phyloP scores from a whole-genome alignment of 2,797 vertebrate genomes.

The Cottoperca gobio region DNA sequence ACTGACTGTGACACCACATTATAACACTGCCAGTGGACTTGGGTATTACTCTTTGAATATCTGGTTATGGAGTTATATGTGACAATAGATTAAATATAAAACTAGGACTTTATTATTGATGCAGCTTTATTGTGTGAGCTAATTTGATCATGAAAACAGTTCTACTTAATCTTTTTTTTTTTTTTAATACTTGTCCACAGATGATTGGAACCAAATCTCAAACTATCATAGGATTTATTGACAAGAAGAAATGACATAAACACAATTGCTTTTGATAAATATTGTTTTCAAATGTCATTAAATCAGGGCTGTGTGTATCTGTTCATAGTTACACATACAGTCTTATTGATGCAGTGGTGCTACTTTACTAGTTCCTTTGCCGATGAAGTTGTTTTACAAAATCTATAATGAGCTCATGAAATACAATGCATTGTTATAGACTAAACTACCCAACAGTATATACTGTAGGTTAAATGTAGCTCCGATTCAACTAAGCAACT shows the following conservation, averaged over 20 bases:
- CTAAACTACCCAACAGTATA: not conserved
- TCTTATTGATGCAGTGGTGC: not conserved
- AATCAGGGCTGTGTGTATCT: not conserved
- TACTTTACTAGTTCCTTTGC: not conserved
- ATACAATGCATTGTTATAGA: not conserved
- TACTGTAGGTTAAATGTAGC: not conserved
- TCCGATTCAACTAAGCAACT: not conserved
- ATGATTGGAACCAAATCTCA: conserved; percentile 10
- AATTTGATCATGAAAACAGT: conserved; percentile 17
- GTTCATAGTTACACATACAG: not conserved
- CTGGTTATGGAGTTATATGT: conserved; percentile 37
- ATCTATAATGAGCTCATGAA: not conserved
- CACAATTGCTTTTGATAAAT: not conserved
- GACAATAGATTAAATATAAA: conserved; percentile 34
- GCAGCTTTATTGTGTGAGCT: conserved; percentile 31
- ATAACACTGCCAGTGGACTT: conserved; percentile 67
- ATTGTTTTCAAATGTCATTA: not conserved
- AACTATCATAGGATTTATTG: not conserved
- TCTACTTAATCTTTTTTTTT: not conserved
- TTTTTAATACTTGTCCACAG: not conserved
- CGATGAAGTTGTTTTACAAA: not conserved
- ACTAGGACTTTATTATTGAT: conserved; percentile 12
- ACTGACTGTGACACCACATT: conserved; percentile 77
- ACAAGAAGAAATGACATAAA: not conserved
- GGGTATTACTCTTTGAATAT: conserved; percentile 53